A percentile compares a stretch with the other conserved stretches of the same genome.
Evolutionary conservation across 1,140 invertebrate genomes (phyloP).

Genomic region (Oreohelix idahoensis): DNA sequence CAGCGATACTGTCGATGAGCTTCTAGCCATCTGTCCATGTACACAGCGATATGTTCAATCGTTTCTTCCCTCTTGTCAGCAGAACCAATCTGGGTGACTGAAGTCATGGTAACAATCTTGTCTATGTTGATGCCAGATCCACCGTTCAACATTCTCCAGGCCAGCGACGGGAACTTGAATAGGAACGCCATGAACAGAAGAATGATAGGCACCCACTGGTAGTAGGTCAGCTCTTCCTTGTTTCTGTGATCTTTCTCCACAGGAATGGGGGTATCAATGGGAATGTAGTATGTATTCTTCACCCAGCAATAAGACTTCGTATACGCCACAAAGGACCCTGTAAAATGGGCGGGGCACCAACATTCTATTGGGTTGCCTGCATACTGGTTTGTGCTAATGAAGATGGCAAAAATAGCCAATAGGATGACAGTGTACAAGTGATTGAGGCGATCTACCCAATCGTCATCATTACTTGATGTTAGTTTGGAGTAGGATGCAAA

Average conservation of each 20-base stretch:
- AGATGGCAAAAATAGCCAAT: slow-evolving; percentile 63
- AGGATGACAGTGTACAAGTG: slow-evolving; percentile 67
- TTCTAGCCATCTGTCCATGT: slow-evolving; percentile 68
- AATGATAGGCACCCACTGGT: slow-evolving; percentile 72
- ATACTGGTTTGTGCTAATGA: slow-evolving; percentile 79
- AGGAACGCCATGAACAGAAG: slow-evolving; percentile 69
- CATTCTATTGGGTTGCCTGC: slow-evolving; percentile 80
- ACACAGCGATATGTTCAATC: slow-evolving; percentile 59
- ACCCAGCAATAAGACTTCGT: slow-evolving; percentile 73
- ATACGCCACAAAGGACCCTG: slow-evolving; percentile 70
- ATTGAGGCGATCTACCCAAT: slow-evolving; percentile 67
- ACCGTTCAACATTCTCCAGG: slow-evolving; percentile 68
- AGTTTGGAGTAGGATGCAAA: slow-evolving; percentile 67
- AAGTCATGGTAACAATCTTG: slow-evolving; percentile 64
- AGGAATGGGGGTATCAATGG: slow-evolving; percentile 67
- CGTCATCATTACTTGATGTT: slow-evolving; percentile 68
- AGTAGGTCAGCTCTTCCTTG: slow-evolving; percentile 66
- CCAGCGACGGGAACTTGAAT: slow-evolving; percentile 68
- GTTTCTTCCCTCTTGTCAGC: slow-evolving; percentile 61
- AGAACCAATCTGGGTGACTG: slow-evolving; percentile 59
- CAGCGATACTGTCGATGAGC: slow-evolving; percentile 64
- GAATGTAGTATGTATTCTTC: slow-evolving; percentile 75
- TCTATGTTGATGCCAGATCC: slow-evolving; percentile 63
- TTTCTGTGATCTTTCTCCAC: slow-evolving; percentile 55
- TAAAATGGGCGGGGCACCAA: slow-evolving; percentile 74